A percentile compares a stretch with the other conserved stretches of the same genome.
Evolutionary conservation across 2,888 invertebrate species (phyloP).

Genomic region (Atherix ibis): DNA sequence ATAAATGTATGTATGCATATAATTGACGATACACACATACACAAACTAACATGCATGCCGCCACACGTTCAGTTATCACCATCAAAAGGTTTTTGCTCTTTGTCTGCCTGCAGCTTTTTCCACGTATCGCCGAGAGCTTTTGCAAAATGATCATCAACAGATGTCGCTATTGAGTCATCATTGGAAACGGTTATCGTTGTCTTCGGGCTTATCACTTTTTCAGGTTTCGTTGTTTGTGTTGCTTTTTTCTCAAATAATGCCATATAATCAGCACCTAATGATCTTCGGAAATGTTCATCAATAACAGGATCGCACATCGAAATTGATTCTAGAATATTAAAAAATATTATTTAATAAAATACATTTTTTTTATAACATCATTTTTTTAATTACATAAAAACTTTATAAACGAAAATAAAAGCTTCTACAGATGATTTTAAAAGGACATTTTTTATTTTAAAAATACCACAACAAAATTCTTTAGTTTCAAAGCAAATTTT

Average conservation of each 20-base stretch:
- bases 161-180: constrained; percentile 38
- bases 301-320: constrained; percentile 80
- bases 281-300: constrained; percentile 89
- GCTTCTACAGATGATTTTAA: not conserved
- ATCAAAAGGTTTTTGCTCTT: constrained; percentile 19
- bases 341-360: too few relatives aligned
- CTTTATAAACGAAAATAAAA: too few relatives aligned
- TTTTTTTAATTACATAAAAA: not conserved
- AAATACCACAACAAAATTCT: too few relatives aligned
- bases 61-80: not conserved
- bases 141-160: constrained; percentile 84
- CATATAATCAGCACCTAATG: constrained; percentile 69
- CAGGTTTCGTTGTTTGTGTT: constrained; percentile 28
- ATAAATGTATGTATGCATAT: too few relatives aligned
- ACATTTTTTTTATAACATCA: too few relatives aligned
- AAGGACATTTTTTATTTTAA: too few relatives aligned
- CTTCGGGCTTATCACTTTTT: constrained; percentile 15
- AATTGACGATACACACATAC: too few relatives aligned
- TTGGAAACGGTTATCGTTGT: constrained; percentile 9
- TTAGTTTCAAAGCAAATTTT: too few relatives aligned
- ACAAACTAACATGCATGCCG: not conserved
- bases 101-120: constrained; percentile 52
- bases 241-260: constrained; percentile 43
- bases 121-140: constrained; percentile 78
- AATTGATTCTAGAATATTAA: constrained; percentile 40